A percentile compares a stretch with the other conserved stretches of the same genome.
Conservation (phyloP, 2,888 invertebrate genomes). For the Bursaphelenchus okinawaensis region DNA sequence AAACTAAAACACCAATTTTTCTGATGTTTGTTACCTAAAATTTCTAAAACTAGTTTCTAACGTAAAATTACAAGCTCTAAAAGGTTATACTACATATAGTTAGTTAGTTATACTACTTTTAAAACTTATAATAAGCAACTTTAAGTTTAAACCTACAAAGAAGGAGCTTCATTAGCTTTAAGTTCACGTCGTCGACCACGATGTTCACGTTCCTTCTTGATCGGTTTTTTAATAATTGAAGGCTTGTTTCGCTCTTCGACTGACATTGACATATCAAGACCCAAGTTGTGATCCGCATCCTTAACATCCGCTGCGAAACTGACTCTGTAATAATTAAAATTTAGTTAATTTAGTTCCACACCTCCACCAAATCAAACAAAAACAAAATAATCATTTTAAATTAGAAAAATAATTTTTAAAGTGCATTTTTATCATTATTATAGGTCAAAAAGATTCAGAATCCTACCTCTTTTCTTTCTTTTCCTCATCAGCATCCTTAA, state of each 20-base stretch:
- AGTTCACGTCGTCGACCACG: conserved; percentile 45
- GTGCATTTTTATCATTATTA: not conserved
- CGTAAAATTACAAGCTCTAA: too few species aligned
- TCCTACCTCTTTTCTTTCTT: conserved; percentile 15
- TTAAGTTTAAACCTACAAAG: conserved; percentile 51
- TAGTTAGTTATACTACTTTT: too few species aligned
- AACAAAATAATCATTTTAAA: not conserved
- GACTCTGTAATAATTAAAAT: conserved; percentile 35
- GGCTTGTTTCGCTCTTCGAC: conserved; percentile 44
- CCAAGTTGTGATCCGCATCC: conserved; percentile 47
- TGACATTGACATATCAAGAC: conserved; percentile 29
- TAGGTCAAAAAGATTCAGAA: not conserved
- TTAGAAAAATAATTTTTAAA: conserved; percentile 9
- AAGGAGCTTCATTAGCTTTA: conserved; percentile 52
- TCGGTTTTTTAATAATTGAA: conserved; percentile 57
- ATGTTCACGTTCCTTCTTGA: conserved; percentile 52
- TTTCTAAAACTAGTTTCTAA: too few species aligned
- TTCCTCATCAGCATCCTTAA: conserved; percentile 25
- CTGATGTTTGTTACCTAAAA: too few species aligned
- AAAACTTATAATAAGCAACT: not conserved
- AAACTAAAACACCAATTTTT: too few species aligned
- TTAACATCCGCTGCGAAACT: conserved; percentile 55
- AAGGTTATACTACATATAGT: too few species aligned
- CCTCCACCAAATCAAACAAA: too few species aligned
- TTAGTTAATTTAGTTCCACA: too few species aligned